phyloP scores from a whole-genome alignment of 1,140 invertebrate species.

The Drosophila novamexicana region DNA sequence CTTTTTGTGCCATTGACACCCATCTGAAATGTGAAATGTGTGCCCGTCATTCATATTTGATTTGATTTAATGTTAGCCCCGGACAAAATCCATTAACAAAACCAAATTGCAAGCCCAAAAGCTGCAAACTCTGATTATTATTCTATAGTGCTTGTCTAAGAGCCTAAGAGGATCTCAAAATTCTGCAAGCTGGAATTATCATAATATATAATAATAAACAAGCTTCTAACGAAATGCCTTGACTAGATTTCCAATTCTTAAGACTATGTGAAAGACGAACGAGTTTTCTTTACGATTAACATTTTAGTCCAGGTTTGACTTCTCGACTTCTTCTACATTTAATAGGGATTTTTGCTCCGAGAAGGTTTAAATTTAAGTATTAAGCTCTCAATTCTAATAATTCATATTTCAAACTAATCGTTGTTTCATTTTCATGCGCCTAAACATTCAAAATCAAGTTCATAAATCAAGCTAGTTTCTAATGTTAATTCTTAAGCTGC shows the following conservation, averaged over 20 bases:
- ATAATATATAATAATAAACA: not conserved
- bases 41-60: constrained; percentile 43
- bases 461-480: too few relatives aligned
- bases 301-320: too few relatives aligned
- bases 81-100: constrained; percentile 20
- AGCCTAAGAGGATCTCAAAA: constrained; percentile 2
- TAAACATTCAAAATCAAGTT: too few relatives aligned
- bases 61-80: constrained; percentile 8
- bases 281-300: too few relatives aligned
- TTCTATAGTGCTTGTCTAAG: not conserved
- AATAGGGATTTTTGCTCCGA: too few relatives aligned
- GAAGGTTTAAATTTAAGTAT: too few relatives aligned
- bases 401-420: too few relatives aligned
- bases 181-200: not conserved
- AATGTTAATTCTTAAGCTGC: too few relatives aligned
- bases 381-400: too few relatives aligned
- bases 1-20: constrained; percentile 10
- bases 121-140: not conserved
- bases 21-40: constrained; percentile 2
- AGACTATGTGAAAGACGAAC: not conserved
- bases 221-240: not conserved
- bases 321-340: too few relatives aligned
- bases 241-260: not conserved
- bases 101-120: constrained; percentile 22
- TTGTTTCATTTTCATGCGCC: too few relatives aligned